Evolutionary conservation across 1,140 invertebrate species (phyloP).

Genomic region (Megalopta genalis): DNA sequence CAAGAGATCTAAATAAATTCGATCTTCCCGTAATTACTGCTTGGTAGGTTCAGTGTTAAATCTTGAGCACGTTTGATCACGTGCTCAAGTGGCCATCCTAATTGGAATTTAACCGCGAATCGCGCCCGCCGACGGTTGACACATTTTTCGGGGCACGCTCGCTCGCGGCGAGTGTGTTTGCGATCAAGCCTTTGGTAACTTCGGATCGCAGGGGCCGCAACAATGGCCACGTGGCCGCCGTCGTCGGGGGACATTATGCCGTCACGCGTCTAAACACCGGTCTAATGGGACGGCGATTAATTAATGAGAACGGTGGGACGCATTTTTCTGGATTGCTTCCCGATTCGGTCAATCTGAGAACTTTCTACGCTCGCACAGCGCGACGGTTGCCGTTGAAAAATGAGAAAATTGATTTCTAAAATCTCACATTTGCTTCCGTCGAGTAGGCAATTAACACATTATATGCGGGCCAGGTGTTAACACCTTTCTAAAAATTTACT

Average conservation of each 20-base stretch:
- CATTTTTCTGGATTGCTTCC: too few species aligned
- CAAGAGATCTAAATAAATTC: too few species aligned
- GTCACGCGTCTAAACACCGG: constrained; percentile 2
- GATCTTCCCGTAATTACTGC: too few species aligned
- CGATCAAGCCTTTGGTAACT: constrained; percentile 24
- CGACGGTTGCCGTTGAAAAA: too few species aligned
- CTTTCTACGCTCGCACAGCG: too few species aligned
- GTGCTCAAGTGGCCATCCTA: constrained; percentile 8
- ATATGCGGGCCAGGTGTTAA: too few species aligned
- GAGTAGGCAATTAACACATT: too few species aligned
- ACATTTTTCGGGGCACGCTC: constrained; percentile 10
- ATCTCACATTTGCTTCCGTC: too few species aligned
- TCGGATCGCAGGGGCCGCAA: background rate
- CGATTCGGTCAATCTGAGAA: too few species aligned
- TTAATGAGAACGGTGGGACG: constrained; percentile 1
- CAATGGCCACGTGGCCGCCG: constrained; percentile 39
- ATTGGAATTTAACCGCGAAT: constrained; percentile 14
- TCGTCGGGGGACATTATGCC: constrained; percentile 3
- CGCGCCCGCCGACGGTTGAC: background rate
- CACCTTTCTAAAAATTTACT: too few species aligned
- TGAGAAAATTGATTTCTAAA: too few species aligned
- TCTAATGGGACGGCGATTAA: constrained; percentile 20
- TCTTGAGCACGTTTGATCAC: background rate
- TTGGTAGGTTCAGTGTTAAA: too few species aligned
- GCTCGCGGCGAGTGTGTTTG: constrained; percentile 29